Percentiles rank a stretch among this genome's conserved stretches.
Conservation (phyloP, 2,888 invertebrate species). For the Drosophila stalkeri region DNA sequence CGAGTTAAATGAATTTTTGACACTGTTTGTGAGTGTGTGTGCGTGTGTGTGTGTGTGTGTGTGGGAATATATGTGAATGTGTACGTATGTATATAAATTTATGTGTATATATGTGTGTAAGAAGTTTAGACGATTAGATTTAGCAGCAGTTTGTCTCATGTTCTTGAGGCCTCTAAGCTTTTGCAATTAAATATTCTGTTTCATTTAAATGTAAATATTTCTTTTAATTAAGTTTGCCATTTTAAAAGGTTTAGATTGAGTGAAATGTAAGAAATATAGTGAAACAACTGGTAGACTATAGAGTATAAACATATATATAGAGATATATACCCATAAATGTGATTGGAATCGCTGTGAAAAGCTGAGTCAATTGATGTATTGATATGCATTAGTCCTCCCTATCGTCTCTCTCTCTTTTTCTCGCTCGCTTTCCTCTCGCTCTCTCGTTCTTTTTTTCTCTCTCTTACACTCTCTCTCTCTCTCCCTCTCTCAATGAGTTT, state of each 20-base stretch:
- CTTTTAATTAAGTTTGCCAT: neutral
- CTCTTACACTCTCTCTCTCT: neutral
- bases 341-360: neutral
- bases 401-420: neutral
- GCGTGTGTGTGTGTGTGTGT: neutral
- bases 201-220: neutral
- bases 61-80: neutral
- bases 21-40: constrained; percentile 13
- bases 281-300: fast-evolving
- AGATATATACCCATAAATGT: neutral
- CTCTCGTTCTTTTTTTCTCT: no score
- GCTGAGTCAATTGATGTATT: neutral
- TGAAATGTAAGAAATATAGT: neutral
- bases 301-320: neutral
- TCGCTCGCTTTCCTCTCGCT: no score
- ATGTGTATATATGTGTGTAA: neutral
- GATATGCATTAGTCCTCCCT: neutral
- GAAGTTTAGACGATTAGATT: constrained; percentile 1
- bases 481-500: neutral
- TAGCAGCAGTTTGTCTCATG: neutral
- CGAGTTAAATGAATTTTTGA: constrained; percentile 47
- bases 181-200: neutral
- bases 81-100: neutral
- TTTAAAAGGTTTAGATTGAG: neutral
- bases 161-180: neutral